Evolutionary conservation across 2,888 invertebrate species (phyloP).

Genomic region (Coronaproctus castanopsis): DNA sequence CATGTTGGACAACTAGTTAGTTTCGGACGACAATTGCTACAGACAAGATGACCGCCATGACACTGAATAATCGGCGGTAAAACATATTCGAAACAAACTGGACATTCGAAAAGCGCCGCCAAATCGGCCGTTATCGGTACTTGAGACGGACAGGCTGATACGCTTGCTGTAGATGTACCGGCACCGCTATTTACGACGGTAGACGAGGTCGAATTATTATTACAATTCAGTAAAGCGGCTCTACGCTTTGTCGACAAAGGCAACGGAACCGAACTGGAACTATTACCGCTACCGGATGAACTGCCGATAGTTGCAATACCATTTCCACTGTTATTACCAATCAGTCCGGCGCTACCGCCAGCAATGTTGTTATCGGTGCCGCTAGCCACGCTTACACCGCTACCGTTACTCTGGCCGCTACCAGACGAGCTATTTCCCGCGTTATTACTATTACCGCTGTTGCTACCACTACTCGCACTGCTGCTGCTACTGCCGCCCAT

Average conservation of each 20-base stretch:
- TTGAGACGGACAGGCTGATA: slow-evolving; percentile 10
- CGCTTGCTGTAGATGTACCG: slow-evolving; percentile 1
- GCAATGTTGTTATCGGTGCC: background rate
- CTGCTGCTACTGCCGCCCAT: background rate
- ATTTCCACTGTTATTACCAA: background rate
- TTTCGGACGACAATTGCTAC: slow-evolving; percentile 91
- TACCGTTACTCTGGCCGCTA: background rate
- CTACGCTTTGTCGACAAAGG: background rate
- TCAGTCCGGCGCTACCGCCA: background rate
- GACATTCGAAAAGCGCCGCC: slow-evolving; percentile 81
- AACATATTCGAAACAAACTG: slow-evolving; percentile 98
- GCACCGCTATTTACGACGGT: background rate
- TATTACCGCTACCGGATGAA: background rate
- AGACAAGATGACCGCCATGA: slow-evolving; percentile 95
- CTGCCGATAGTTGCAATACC: background rate
- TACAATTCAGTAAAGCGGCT: too few relatives aligned
- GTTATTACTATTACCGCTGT: background rate
- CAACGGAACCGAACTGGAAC: background rate
- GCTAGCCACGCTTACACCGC: too few relatives aligned
- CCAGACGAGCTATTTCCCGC: background rate
- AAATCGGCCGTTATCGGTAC: slow-evolving; percentile 44
- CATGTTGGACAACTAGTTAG: slow-evolving; percentile 95
- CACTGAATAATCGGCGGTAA: slow-evolving; percentile 97
- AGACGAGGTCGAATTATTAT: background rate
- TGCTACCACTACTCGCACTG: background rate